Conservation (phyloP, 2,888 invertebrate species). For the Teleogryllus oceanicus region DNA sequence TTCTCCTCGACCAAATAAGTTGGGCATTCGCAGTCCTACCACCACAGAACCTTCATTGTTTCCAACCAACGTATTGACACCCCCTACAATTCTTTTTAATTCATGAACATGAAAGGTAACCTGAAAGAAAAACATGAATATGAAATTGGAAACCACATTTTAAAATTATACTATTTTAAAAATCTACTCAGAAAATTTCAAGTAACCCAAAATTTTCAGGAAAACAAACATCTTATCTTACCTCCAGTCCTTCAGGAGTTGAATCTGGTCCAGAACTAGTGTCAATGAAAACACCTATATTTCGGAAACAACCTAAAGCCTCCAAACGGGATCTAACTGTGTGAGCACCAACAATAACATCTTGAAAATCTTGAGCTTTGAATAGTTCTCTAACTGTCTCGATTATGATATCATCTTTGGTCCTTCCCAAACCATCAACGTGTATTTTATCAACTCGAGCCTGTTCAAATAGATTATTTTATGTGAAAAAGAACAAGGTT, state of each 20-base stretch:
- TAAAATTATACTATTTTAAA: slow-evolving; percentile 11
- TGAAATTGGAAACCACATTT: slow-evolving; percentile 29
- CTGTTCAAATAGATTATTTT: neutral
- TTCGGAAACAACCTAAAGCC: slow-evolving; percentile 83
- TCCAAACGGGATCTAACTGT: slow-evolving; percentile 72
- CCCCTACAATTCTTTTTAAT: slow-evolving; percentile 74
- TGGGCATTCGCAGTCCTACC: slow-evolving; percentile 71
- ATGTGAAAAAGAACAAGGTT: neutral
- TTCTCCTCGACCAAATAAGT: slow-evolving; percentile 86
- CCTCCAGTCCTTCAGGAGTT: slow-evolving; percentile 77
- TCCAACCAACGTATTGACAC: slow-evolving; percentile 81
- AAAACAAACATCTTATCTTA: slow-evolving; percentile 43
- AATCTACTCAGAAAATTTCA: neutral
- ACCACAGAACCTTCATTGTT: slow-evolving; percentile 87
- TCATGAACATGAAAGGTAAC: slow-evolving; percentile 86
- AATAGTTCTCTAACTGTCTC: slow-evolving; percentile 79
- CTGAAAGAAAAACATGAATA: slow-evolving; percentile 47
- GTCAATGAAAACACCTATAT: slow-evolving; percentile 82
- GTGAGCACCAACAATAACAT: slow-evolving; percentile 58
- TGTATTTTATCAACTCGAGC: slow-evolving; percentile 74
- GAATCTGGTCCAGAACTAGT: slow-evolving; percentile 74
- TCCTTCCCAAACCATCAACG: slow-evolving; percentile 78
- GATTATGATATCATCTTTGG: slow-evolving; percentile 83
- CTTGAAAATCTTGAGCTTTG: slow-evolving; percentile 78
- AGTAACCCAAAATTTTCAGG: no score